Conservation (phyloP, 2,888 invertebrate genomes). For the Matsumyia berberina region DNA sequence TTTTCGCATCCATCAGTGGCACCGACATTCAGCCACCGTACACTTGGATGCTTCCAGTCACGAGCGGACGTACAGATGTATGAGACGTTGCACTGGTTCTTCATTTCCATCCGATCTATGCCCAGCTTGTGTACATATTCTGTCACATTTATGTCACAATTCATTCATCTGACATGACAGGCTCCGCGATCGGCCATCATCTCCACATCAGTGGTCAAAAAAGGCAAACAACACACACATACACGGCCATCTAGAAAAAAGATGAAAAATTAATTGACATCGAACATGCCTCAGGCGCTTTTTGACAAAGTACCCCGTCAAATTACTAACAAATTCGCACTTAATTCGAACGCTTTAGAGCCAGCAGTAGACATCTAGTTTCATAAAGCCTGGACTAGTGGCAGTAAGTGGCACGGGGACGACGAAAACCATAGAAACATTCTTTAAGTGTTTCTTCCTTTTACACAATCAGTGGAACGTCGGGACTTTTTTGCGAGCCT, state of each 20-base stretch:
- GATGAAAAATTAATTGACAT: slow-evolving; percentile 68
- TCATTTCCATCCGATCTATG: slow-evolving; percentile 65
- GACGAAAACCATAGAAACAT: slow-evolving; percentile 58
- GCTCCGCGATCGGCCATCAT: slow-evolving; percentile 51
- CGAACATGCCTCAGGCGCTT: slow-evolving; percentile 68
- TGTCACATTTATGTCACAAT: slow-evolving; percentile 72
- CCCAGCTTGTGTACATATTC: slow-evolving; percentile 68
- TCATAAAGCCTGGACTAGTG: slow-evolving; percentile 36
- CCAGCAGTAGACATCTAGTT: slow-evolving; percentile 42
- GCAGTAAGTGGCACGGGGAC: slow-evolving; percentile 61
- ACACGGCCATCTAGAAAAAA: slow-evolving; percentile 25
- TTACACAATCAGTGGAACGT: neutral
- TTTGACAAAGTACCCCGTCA: slow-evolving; percentile 73
- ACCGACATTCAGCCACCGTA: neutral
- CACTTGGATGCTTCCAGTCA: slow-evolving; percentile 28
- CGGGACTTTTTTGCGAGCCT: slow-evolving; percentile 1
- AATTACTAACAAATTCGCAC: slow-evolving; percentile 72
- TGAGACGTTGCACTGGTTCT: slow-evolving; percentile 35
- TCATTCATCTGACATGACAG: slow-evolving; percentile 64
- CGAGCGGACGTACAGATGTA: slow-evolving; percentile 35
- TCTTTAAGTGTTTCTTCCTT: slow-evolving; percentile 55
- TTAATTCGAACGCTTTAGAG: slow-evolving; percentile 62
- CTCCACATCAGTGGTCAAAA: slow-evolving; percentile 49
- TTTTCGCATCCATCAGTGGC: slow-evolving; percentile 36
- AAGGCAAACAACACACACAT: neutral